A percentile compares a stretch with the other conserved stretches of the same genome.
These are phyloP conservation scores for Spatulosminthurus flaviceps DNA, from an alignment of 2,888 invertebrate species.

Conservation along the genomic window DNA sequence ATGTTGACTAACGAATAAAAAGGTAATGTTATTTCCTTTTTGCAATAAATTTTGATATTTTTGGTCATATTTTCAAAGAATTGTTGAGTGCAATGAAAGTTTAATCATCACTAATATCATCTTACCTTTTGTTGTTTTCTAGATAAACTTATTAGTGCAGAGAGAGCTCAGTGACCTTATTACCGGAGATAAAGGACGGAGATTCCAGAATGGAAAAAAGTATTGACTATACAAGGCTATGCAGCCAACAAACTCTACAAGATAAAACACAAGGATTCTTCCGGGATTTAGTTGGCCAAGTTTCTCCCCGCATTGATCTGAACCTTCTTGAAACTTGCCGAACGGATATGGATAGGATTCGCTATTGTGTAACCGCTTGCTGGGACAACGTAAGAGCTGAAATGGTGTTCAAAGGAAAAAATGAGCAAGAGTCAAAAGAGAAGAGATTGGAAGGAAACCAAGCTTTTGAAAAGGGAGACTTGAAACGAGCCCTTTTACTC, in stretches of 20 bases:
- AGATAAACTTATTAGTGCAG: too few species aligned
- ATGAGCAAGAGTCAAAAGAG: conserved; percentile 70
- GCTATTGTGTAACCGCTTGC: conserved; percentile 51
- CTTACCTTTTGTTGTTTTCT: too few species aligned
- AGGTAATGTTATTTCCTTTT: too few species aligned
- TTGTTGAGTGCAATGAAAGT: too few species aligned
- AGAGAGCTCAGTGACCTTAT: too few species aligned
- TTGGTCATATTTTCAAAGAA: too few species aligned
- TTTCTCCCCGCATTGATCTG: conserved; percentile 65
- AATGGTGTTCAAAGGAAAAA: conserved; percentile 62
- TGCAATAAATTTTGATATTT: too few species aligned
- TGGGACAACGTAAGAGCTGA: conserved; percentile 60
- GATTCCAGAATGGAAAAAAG: conserved; percentile 37
- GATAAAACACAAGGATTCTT: conserved; percentile 81
- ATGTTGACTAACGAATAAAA: too few species aligned
- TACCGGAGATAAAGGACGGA: too few species aligned
- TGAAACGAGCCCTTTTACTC: conserved; percentile 72
- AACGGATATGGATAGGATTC: conserved; percentile 59
- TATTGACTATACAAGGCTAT: conserved; percentile 65
- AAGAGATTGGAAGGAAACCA: conserved; percentile 74
- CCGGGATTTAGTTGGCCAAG: conserved; percentile 73
- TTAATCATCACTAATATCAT: too few species aligned
- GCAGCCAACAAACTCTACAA: conserved; percentile 79
- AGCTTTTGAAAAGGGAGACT: conserved; percentile 70
- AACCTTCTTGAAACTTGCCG: conserved; percentile 50